phyloP scores from a whole-genome alignment of 2,797 vertebrate genomes.

The Apodemus agrarius region DNA sequence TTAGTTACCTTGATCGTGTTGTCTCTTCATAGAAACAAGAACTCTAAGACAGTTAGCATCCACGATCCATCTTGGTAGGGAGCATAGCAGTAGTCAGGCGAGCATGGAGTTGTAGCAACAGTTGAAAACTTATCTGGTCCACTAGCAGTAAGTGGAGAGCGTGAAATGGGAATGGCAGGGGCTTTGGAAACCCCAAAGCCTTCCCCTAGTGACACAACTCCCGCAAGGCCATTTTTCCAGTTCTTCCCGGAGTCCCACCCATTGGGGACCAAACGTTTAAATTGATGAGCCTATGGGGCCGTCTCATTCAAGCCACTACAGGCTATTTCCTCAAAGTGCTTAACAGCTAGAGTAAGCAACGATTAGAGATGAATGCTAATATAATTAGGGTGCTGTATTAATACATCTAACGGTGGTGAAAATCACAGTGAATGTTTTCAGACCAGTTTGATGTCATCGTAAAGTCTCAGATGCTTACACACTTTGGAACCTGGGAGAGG shows the following conservation, averaged over 20 bases:
- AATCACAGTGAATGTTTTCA: not conserved
- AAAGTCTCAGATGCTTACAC: not conserved
- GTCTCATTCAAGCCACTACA: not conserved
- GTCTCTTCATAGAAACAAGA: not conserved
- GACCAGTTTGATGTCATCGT: not conserved
- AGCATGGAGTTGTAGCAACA: not conserved
- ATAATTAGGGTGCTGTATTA: not conserved
- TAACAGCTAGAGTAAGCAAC: not conserved
- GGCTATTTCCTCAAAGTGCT: not conserved
- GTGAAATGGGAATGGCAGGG: not conserved
- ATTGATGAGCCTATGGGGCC: not conserved
- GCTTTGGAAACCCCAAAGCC: not conserved
- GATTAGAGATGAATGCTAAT: not conserved
- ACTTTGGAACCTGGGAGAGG: not conserved
- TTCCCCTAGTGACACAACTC: not conserved
- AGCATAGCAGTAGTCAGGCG: not conserved
- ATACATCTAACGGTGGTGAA: not conserved
- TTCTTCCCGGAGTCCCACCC: not conserved
- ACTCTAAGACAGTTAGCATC: not conserved
- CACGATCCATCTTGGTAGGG: not conserved
- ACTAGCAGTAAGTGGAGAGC: not conserved
- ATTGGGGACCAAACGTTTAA: not conserved
- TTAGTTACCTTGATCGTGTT: not conserved
- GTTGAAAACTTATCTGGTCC: not conserved
- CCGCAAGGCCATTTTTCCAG: not conserved